Evolutionary conservation across 2,888 invertebrate genomes (phyloP), one percentile per base, ranked within the genome.

Genomic region (Meliscaeva auricollis): DNA sequence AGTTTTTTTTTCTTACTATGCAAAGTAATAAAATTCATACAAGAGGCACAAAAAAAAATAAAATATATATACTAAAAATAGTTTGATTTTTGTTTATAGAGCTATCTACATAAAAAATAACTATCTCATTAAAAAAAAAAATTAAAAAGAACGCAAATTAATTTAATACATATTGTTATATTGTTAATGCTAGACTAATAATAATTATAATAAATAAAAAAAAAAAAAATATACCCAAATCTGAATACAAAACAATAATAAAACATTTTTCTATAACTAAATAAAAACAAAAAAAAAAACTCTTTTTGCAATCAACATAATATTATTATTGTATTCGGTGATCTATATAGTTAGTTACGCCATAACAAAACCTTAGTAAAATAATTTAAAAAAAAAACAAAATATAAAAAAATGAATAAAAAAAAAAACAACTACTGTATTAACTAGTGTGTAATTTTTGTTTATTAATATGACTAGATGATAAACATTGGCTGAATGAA

Each of bases 371-470:
- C 74, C 30, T 83, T 72, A 46, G 30, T 11, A 62, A 62, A 44
- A 32, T 7, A 70, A 70, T 13, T 8, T 8, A 8, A 38, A 41
- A 56, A 30, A 35, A 38, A 17, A 54, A 20, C 9, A 32, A 30
- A 32, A 56, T 17, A 7, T 4, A 48, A 48, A 30, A 76, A 17
- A 9, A 50, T 48, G 30, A 58, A 60, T 17, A 52, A 44, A 44
- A 50, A 15, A 52, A 15, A 38, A 22, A 72, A 69, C 11, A 74
- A 44, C 62, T 11, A 50, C 64, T 75, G 79, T 80, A 84, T 80
- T 84, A 75, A 80, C 75, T 84, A 80, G 75, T 76, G 70, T 70
- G 72, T 84, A 75, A 84, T 60, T 75, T 79, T 75, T 41, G 44
- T 76, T 84, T 75, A 72, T 68, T 72, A 75, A 80, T 38, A 38